Evolutionary conservation across 2,888 invertebrate species (phyloP).

Genomic region (Strigamia crassipes): DNA sequence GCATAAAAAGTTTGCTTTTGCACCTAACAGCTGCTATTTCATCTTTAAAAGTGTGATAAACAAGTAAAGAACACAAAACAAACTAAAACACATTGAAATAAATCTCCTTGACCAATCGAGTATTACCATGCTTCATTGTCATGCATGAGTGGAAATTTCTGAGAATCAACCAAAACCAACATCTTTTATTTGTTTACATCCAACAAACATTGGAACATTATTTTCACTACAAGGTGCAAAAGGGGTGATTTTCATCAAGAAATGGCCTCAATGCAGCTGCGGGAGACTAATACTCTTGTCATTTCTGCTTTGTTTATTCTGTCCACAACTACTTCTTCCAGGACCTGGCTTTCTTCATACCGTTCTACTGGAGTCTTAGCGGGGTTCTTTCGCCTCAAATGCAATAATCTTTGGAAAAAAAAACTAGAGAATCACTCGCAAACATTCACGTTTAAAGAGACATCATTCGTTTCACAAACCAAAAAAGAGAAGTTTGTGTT

Average conservation of each 20-base stretch:
- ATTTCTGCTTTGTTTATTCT: constrained; percentile 23
- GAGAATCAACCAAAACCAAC: neutral
- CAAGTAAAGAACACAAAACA: too few species aligned
- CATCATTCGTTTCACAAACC: too few species aligned
- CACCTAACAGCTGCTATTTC: too few species aligned
- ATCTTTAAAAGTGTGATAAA: too few species aligned
- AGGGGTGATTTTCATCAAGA: neutral
- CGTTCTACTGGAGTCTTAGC: neutral
- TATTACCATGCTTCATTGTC: too few species aligned
- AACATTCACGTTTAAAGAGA: too few species aligned
- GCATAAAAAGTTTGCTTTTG: too few species aligned
- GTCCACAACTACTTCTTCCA: neutral
- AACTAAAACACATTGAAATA: too few species aligned
- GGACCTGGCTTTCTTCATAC: neutral
- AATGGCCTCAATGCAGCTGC: neutral
- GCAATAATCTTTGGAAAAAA: constrained; percentile 5
- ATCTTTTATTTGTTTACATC: neutral
- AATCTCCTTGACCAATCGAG: too few species aligned
- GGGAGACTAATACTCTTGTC: constrained; percentile 10
- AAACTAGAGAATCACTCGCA: neutral
- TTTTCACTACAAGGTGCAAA: neutral
- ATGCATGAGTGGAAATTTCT: neutral
- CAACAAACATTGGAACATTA: neutral
- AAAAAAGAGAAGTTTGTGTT: too few species aligned
- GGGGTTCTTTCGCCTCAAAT: neutral